Conservation (phyloP, 2,888 invertebrate species). For the Germaria angustata region DNA sequence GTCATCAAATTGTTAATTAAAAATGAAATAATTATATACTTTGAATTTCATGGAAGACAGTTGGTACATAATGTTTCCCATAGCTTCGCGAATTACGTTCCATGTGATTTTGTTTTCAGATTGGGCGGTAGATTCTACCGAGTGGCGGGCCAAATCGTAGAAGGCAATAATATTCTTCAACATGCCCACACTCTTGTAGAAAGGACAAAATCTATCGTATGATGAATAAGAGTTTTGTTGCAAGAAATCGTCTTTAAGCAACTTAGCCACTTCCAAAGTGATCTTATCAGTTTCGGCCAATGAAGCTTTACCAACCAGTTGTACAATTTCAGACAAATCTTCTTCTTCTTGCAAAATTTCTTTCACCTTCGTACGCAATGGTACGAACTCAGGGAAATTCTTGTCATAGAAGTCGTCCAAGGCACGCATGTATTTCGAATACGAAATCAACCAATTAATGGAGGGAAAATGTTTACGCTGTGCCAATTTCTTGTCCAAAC, state of each 20-base stretch:
- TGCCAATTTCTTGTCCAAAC: constrained; percentile 98
- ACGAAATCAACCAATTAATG: constrained; percentile 99
- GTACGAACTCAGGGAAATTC: constrained; percentile 97
- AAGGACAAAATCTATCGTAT: constrained; percentile 99
- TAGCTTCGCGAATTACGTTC: constrained; percentile 97
- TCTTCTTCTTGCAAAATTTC: constrained; percentile 99
- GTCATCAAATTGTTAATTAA: not conserved
- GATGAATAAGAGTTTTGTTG: constrained; percentile 99
- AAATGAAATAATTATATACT: constrained; percentile 81
- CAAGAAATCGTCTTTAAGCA: constrained; percentile 99
- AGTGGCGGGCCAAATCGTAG: constrained; percentile 98
- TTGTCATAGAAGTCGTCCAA: constrained; percentile 99
- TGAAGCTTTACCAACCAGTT: constrained; percentile 99
- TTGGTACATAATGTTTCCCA: constrained; percentile 97
- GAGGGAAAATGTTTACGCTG: constrained; percentile 99
- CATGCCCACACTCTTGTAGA: constrained; percentile 99
- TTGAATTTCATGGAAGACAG: constrained; percentile 99
- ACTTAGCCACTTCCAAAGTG: constrained; percentile 98
- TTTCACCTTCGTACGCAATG: constrained; percentile 95
- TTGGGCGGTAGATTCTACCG: constrained; percentile 98
- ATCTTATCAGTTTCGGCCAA: constrained; percentile 99
- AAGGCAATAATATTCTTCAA: constrained; percentile 98
- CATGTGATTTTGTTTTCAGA: constrained; percentile 99
- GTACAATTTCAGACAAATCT: constrained; percentile 99
- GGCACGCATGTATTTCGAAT: constrained; percentile 99